Base-by-base conservation (phyloP, 2,113 vertebrate species). In the Gobius niger region DNA sequence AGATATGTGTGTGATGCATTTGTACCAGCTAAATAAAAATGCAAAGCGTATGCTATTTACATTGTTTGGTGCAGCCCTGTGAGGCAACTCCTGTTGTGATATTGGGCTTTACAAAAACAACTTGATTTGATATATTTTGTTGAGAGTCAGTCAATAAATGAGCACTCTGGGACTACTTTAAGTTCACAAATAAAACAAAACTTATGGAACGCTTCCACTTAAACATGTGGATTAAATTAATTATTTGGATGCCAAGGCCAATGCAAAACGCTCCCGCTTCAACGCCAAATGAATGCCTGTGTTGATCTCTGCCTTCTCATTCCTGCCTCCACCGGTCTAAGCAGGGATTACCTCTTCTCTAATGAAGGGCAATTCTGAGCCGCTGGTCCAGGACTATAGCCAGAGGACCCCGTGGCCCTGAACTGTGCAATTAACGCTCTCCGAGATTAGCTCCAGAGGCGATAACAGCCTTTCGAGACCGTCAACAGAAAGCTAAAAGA, bases 281-380 rank as follows among this genome's bases (percentile, higher is more conserved):
- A 67, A 61, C 70, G 60, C 16, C 2, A 5, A 19, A 47, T 47
- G 77, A 81, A 82, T 81, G 68, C 72, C 69, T 80, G 61, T 68
- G 70, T 62, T 64, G 69, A 72, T 72, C 76, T 57, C 19, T 67
- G 16, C 0, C 3, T 61, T 63, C 18, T 62, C 47, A 72, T 60
- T 47, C 70, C 68, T 73, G 78, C 72, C 50, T 74, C 52, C 67
- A 50, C 52, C 51, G 63, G 71, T 61, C 46, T 85, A 83, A 88
- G 73, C 47, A 74, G 82, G 84, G 85, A 87, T 91, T 90, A 88
- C 85, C 78, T 85, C 65, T 47, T 64, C 66, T 34, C 47, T 88
- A 89, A 88, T 88, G 80, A 91, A 87, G 82, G 83, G 70, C 83
- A 88, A 82, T 76, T 88, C 82, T 75, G 63, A 69, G 56, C 74